Evolutionary conservation across 2,888 invertebrate genomes (phyloP).

Genomic region (Hololepta plana): DNA sequence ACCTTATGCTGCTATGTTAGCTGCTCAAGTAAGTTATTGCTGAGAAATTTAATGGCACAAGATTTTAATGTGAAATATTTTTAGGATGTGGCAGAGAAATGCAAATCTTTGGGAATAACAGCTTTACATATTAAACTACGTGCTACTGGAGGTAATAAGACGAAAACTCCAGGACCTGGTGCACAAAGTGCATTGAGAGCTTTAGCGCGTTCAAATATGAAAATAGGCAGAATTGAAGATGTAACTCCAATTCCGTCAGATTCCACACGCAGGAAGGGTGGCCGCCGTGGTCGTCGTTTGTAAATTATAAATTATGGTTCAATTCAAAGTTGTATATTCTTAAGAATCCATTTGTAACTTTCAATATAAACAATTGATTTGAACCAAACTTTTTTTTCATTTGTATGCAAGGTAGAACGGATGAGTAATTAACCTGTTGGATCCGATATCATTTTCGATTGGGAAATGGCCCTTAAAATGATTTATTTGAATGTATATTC

Average conservation of each 20-base stretch:
- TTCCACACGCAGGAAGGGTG: constrained; percentile 98
- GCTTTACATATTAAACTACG: constrained; percentile 96
- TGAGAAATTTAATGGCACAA: constrained; percentile 1
- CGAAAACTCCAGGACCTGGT: constrained; percentile 97
- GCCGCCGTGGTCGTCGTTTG: constrained; percentile 97
- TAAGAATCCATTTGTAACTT: background rate
- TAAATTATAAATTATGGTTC: constrained; percentile 37
- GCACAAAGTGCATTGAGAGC: constrained; percentile 96
- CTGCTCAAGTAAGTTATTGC: constrained; percentile 63
- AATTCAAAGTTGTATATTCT: constrained; percentile 11
- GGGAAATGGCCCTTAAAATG: no score
- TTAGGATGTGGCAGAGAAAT: constrained; percentile 96
- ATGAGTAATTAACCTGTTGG: no score
- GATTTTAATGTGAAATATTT: constrained; percentile 8
- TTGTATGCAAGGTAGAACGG: no score
- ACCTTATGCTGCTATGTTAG: constrained; percentile 99
- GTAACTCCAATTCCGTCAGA: constrained; percentile 99
- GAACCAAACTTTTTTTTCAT: constrained; percentile 8
- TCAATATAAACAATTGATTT: constrained; percentile 12
- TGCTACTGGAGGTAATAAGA: constrained; percentile 97
- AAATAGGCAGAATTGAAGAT: constrained; percentile 98
- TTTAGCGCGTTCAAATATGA: constrained; percentile 96
- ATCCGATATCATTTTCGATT: no score
- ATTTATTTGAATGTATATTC: no score
- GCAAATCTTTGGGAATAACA: constrained; percentile 91